Base-by-base conservation (phyloP, 2,113 vertebrate genomes). In the Siphamia tubifer region DNA sequence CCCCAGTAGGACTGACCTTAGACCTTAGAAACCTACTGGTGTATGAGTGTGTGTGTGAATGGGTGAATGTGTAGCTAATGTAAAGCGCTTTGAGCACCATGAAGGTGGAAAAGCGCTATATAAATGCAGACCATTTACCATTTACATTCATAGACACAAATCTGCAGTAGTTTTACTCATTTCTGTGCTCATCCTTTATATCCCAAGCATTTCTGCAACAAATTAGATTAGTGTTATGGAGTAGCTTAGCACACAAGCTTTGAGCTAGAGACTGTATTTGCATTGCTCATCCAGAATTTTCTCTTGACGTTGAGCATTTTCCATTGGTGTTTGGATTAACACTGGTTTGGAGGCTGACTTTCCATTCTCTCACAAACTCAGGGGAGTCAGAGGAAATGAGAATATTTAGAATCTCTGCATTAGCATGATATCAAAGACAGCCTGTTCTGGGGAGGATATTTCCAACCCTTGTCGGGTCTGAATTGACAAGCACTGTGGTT, bases 361-460 rank as follows among this genome's bases (percentile, higher is more conserved):
- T 68, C 17, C 28, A 47, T 47, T 47, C 32, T 57, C 21, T 34
- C 12, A 38, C 25, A 74, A 23, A 43, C 53, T 21, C 25, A 15
- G 38, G 57, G 47, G 40, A 57, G 56, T 61, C 28, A 49, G 19
- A 3, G 2, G 52, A 66, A 74, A 70, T 24, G 17, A 20, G 34
- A 38, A 55, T 47, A 49, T 63, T 74, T 39, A 36, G 16, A 61
- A 63, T 55, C 28, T 35, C 23, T 1, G 54, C 40, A 69, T 79
- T 68, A 67, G 63, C 67, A 32, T 71, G 67, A 80, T 54, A 77
- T 89, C 64, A 78, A 67, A 84, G 66, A 48, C 10, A 54, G 40
- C 4, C 20, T 39, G 27, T 45, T 72, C 66, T 79, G 28, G 12
- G 21, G 74, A 52, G 63, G 32, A 36, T 13, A 28, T 9, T 38